Base-by-base conservation (phyloP, 1,140 invertebrate species). In the Hypsibius dujardini region DNA sequence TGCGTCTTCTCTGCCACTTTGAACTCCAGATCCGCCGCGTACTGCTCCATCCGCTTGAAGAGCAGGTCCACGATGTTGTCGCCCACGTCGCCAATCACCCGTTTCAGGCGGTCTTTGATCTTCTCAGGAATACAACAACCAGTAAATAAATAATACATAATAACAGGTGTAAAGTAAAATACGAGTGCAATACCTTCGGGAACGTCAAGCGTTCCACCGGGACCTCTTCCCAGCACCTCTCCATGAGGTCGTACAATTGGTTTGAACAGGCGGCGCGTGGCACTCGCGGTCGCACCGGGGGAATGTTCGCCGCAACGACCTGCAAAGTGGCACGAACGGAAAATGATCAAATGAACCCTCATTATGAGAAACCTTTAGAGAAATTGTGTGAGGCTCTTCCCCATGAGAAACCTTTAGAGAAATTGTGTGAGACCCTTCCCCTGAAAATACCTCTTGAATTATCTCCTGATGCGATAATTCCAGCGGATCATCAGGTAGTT, bases 191-290 rank as follows among this genome's bases (percentile, higher is more conserved):
- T 56, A 56, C n/a, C n/a, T 56, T n/a, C 50, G 50, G 7, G 50
- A 56, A 7, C 50, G 7, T 56, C 50, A 56, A 84, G 77, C n/a
- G n/a, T n/a, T n/a, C n/a, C n/a, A n/a, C n/a, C n/a, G n/a, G n/a
- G n/a, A n/a, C n/a, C n/a, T n/a, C n/a, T n/a, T n/a, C n/a, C n/a
- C n/a, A n/a, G n/a, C n/a, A n/a, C n/a, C n/a, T n/a, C n/a, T n/a
- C n/a, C 94, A 95, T 79, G 92, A 90, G 0, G 91, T 86, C 84
- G 7, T 88, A 85, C 1, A 95, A 86, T 75, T 87, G 83, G 50
- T 7, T 7, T 56, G 50, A 56, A n/a, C 50, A 56, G 7, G 50
- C 50, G 7, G 50, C n/a, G n/a, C n/a, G n/a, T n/a, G n/a, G n/a
- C n/a, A n/a, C n/a, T n/a, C n/a, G n/a, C n/a, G n/a, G n/a, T n/a